Evolutionary conservation across 2,113 vertebrate genomes (phyloP).

Genomic region (Tretioscincus oriximinensis): DNA sequence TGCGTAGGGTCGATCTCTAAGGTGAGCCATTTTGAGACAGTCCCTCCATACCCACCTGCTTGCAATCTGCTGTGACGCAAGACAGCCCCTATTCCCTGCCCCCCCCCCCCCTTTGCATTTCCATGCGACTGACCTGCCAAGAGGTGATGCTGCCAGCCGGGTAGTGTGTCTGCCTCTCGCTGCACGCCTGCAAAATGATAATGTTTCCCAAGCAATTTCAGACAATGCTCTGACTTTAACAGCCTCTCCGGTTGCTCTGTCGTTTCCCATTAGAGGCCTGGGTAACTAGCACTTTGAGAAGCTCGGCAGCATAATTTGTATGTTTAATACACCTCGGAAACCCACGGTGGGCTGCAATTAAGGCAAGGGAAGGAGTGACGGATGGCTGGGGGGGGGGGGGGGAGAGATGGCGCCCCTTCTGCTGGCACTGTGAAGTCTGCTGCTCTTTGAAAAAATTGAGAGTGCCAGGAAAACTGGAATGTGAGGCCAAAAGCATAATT

Average conservation of each 20-base stretch:
- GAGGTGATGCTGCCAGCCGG: fast-evolving
- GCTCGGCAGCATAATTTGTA: constrained; percentile 65
- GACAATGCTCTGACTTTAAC: constrained; percentile 40
- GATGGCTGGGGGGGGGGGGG: constrained; percentile 43
- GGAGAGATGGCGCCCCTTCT: constrained; percentile 32
- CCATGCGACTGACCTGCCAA: fast-evolving
- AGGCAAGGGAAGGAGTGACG: constrained; percentile 48
- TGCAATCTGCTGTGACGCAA: fast-evolving
- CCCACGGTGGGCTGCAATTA: constrained; percentile 62
- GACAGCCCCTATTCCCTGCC: background rate
- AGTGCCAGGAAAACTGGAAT: constrained; percentile 56
- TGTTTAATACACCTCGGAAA: constrained; percentile 65
- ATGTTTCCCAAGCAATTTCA: constrained; percentile 16
- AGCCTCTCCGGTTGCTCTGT: constrained; percentile 51
- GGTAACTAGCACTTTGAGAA: constrained; percentile 59
- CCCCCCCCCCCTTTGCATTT: too few relatives aligned
- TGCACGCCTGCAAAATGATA: fast-evolving
- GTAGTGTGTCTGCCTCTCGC: background rate
- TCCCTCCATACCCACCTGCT: fast-evolving
- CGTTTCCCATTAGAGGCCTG: constrained; percentile 60
- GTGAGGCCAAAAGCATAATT: constrained; percentile 42
- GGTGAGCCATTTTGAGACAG: background rate
- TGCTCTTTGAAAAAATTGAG: constrained; percentile 36
- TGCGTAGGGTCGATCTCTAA: constrained; percentile 1
- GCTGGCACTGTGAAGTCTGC: constrained; percentile 46